Percentiles rank a stretch among this genome's conserved stretches.
phyloP scores from a whole-genome alignment of 2,888 invertebrate species.

The Caenorhabditis sp. region DNA sequence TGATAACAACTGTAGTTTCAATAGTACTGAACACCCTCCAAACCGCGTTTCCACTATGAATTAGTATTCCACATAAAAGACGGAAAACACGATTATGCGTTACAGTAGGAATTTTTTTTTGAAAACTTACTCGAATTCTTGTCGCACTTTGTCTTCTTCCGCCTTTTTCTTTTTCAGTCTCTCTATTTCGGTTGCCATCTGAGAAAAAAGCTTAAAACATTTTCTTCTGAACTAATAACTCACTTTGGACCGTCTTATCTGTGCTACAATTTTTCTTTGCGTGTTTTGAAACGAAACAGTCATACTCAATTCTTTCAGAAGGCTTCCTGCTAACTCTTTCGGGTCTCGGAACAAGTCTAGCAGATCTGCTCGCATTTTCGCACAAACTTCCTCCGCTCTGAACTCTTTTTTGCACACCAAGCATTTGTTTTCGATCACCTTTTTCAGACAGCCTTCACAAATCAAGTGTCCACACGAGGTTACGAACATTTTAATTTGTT shows the following conservation, averaged over 20 bases:
- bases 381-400: neutral
- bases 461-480: constrained; percentile 23
- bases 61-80: no score
- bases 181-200: neutral
- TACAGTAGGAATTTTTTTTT: no score
- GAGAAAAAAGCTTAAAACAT: neutral
- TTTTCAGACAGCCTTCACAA: constrained; percentile 13
- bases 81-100: no score
- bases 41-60: no score
- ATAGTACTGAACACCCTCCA: no score
- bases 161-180: neutral
- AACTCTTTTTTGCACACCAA: neutral
- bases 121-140: no score
- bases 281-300: neutral
- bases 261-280: neutral
- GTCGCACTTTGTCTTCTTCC: neutral
- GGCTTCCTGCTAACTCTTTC: neutral
- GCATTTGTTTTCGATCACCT: neutral
- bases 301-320: neutral
- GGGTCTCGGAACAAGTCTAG: neutral
- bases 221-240: neutral
- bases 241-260: neutral
- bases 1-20: no score
- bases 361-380: neutral
- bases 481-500: constrained; percentile 10